Percentiles rank a stretch among this genome's conserved stretches.
Evolutionary conservation across 2,113 vertebrate species (phyloP).

Genomic region (Stegostoma tigrinum): DNA sequence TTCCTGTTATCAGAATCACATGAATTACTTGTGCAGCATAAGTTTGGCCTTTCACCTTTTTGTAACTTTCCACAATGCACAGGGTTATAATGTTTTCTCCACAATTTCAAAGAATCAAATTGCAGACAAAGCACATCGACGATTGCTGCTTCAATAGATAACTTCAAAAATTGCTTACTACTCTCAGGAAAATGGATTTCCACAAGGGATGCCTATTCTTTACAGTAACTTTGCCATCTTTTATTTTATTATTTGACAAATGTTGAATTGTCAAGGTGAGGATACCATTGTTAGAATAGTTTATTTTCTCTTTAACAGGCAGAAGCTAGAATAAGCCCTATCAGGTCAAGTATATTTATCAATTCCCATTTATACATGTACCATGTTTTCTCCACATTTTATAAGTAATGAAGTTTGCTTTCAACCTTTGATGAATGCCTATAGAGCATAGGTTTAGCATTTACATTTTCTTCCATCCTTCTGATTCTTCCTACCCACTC

Average conservation of each 20-base stretch:
- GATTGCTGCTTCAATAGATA: not conserved
- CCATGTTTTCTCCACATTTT: not conserved
- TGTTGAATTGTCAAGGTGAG: not conserved
- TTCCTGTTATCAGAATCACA: conserved; percentile 33
- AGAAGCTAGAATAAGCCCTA: not conserved
- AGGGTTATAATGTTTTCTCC: conserved; percentile 3
- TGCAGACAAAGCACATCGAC: not conserved
- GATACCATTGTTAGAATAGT: not conserved
- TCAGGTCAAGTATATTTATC: not conserved
- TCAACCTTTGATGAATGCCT: not conserved
- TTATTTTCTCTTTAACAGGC: not conserved
- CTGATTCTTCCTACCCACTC: not conserved
- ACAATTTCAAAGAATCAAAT: not conserved
- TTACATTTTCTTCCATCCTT: not conserved
- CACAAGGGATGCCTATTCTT: not conserved
- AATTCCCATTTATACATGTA: not conserved
- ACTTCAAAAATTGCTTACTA: not conserved
- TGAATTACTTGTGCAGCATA: not conserved
- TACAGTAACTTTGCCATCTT: not conserved
- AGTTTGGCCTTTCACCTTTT: conserved; percentile 25
- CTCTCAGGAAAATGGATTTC: not conserved
- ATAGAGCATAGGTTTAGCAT: not conserved
- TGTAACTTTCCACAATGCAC: not conserved
- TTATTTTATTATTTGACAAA: not conserved
- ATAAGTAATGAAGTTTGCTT: not conserved